Evolutionary conservation across 2,113 vertebrate species (phyloP).

Genomic region (Peromyscus maniculatus): DNA sequence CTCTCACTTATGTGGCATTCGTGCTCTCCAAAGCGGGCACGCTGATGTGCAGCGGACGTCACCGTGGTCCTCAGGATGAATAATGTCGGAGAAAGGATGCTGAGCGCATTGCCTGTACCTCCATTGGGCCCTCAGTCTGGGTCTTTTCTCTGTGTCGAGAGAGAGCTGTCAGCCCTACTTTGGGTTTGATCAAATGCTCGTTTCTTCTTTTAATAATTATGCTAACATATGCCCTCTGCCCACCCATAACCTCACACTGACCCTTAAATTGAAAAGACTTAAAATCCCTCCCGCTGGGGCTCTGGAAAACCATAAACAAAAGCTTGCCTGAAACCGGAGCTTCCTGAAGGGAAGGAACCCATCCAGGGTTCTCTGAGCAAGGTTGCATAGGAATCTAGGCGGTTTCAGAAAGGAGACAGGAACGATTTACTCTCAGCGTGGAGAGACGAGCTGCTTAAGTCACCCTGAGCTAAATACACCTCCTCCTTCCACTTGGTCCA

Average conservation of each 20-base stretch:
- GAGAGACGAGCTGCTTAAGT: background rate
- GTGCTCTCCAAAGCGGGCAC: background rate
- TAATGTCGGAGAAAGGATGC: background rate
- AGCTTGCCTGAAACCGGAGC: constrained; percentile 7
- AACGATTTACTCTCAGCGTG: constrained; percentile 2
- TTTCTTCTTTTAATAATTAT: background rate
- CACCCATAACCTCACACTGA: background rate
- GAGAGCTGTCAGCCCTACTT: background rate
- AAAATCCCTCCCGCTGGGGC: background rate
- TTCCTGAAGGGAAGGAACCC: constrained; percentile 39
- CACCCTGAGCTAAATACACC: background rate
- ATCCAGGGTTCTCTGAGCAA: background rate
- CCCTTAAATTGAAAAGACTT: background rate
- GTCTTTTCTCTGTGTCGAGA: background rate
- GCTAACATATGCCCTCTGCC: background rate
- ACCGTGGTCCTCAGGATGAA: background rate
- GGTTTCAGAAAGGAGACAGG: constrained; percentile 23
- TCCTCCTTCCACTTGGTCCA: background rate
- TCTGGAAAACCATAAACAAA: background rate
- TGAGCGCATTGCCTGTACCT: rapidly evolving
- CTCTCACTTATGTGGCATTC: background rate
- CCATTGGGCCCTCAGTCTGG: background rate
- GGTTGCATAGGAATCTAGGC: constrained; percentile 41
- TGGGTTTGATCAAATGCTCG: background rate
- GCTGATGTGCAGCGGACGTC: background rate